Percentiles rank a stretch among this genome's conserved stretches.
Evolutionary conservation across 2,888 invertebrate genomes (phyloP).

Genomic region (Eupithecia dodoneata): DNA sequence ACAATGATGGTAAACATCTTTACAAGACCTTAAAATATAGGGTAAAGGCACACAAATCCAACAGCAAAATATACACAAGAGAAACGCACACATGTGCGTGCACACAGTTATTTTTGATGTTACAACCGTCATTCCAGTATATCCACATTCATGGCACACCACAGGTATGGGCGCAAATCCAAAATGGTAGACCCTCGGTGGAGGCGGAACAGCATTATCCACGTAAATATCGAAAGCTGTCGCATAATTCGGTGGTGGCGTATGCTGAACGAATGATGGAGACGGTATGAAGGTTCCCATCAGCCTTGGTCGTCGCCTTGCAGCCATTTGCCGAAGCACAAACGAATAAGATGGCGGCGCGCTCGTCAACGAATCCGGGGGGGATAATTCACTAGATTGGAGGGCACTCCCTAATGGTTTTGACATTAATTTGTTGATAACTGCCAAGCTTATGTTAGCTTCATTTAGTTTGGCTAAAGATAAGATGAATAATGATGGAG

Average conservation of each 20-base stretch:
- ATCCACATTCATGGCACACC: conserved; percentile 73
- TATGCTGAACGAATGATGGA: conserved; percentile 72
- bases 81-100: conserved; percentile 72
- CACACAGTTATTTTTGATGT: conserved; percentile 69
- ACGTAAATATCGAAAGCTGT: conserved; percentile 77
- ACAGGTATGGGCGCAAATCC: conserved; percentile 70
- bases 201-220: conserved; percentile 63
- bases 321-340: conserved; percentile 72
- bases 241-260: conserved; percentile 76
- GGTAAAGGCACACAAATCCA: conserved; percentile 78
- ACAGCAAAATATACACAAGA: conserved; percentile 74
- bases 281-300: conserved; percentile 78
- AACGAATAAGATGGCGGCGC: conserved; percentile 79
- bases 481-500: conserved; percentile 65
- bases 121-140: conserved; percentile 66
- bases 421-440: conserved; percentile 47
- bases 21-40: conserved; percentile 74
- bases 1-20: conserved; percentile 78
- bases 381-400: conserved; percentile 56
- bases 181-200: conserved; percentile 63
- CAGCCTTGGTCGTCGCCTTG: conserved; percentile 66
- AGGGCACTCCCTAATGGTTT: conserved; percentile 33
- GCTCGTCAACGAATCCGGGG: conserved; percentile 71
- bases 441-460: conserved; percentile 54
- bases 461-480: conserved; percentile 68